phyloP scores from a whole-genome alignment of 2,888 invertebrate species.

The Griposia aprilina region DNA sequence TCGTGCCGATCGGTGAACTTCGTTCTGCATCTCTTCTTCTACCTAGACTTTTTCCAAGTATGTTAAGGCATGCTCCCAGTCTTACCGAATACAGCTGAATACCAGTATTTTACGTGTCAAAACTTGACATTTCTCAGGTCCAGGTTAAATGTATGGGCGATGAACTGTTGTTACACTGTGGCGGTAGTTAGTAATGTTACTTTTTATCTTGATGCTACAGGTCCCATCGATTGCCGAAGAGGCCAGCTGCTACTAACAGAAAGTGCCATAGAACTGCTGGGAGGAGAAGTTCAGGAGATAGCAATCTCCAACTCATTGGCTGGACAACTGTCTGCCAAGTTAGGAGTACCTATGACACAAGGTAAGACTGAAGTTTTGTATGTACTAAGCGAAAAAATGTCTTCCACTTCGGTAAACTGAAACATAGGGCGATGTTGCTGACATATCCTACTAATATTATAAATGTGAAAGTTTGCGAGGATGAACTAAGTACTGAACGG shows the following conservation, averaged over 20 bases:
- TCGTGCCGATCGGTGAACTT: too few relatives aligned
- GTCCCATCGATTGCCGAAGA: conserved; percentile 93
- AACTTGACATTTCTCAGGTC: background rate
- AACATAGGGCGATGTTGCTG: background rate
- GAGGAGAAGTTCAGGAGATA: conserved; percentile 93
- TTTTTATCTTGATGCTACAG: conserved; percentile 70
- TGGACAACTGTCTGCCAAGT: conserved; percentile 90
- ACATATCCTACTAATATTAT: too few relatives aligned
- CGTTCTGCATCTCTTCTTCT: too few relatives aligned
- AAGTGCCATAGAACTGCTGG: conserved; percentile 91
- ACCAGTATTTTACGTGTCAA: too few relatives aligned
- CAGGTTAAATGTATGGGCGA: background rate
- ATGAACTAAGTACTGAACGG: too few relatives aligned
- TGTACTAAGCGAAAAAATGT: background rate
- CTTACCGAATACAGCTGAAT: too few relatives aligned
- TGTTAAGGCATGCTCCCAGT: too few relatives aligned
- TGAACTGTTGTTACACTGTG: background rate
- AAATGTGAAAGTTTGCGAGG: too few relatives aligned
- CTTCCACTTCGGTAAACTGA: background rate
- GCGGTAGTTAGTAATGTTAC: background rate
- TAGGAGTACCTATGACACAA: conserved; percentile 86
- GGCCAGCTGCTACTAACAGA: conserved; percentile 93
- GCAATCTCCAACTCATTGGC: conserved; percentile 90
- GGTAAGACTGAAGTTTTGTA: conserved; percentile 66
- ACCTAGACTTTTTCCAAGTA: too few relatives aligned